A percentile compares a stretch with the other conserved stretches of the same genome.
phyloP scores from a whole-genome alignment of 2,797 vertebrate species.

The Cossypha caffra region DNA sequence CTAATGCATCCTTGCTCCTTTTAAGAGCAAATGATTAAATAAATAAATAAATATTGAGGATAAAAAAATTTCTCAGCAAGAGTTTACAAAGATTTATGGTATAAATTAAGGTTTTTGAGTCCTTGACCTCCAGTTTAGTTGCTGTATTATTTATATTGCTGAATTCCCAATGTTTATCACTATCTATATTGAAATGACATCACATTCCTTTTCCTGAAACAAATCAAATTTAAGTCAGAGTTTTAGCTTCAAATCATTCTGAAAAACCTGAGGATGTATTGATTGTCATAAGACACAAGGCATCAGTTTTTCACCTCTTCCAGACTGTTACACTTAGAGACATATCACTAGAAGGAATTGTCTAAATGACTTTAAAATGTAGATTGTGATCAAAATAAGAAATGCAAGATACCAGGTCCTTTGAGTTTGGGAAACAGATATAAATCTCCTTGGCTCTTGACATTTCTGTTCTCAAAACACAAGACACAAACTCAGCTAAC shows the following conservation, averaged over 20 bases:
- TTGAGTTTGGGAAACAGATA: neutral
- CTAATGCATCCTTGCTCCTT: neutral
- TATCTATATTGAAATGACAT: neutral
- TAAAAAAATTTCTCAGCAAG: neutral
- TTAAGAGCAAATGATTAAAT: neutral
- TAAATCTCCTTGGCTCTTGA: neutral
- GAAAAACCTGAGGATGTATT: neutral
- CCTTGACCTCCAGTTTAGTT: neutral
- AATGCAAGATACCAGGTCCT: neutral
- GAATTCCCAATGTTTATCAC: neutral
- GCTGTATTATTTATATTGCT: neutral
- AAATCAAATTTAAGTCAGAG: slow-evolving; percentile 29
- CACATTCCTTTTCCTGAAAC: neutral
- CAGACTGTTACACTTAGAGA: neutral
- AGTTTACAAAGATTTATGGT: neutral
- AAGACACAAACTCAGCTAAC: neutral
- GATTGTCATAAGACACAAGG: neutral
- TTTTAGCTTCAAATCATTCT: neutral
- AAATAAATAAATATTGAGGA: neutral
- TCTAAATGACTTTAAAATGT: neutral
- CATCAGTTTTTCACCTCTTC: neutral
- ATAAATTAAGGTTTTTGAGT: neutral
- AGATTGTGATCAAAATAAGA: neutral
- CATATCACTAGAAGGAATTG: neutral
- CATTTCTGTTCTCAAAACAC: neutral